Conservation (phyloP, 2,888 invertebrate species). For the Zele albiditarsus region DNA sequence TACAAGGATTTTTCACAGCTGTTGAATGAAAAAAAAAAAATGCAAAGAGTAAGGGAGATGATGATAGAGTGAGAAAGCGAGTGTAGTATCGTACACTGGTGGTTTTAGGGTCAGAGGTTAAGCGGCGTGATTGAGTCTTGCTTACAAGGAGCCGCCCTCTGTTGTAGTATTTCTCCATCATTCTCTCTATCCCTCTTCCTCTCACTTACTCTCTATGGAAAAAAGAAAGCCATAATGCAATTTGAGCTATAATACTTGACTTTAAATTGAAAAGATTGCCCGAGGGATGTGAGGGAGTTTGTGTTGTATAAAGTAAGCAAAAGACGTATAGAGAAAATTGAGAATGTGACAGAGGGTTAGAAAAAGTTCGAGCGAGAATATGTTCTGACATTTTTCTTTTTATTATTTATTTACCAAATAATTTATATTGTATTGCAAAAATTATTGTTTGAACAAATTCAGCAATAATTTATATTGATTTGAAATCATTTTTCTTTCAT, state of each 20-base stretch:
- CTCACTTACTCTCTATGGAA: conserved; percentile 53
- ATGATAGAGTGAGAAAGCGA: not conserved
- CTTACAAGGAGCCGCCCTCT: conserved; percentile 63
- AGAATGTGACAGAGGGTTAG: not conserved
- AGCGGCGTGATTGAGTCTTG: conserved; percentile 73
- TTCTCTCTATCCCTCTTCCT: conserved; percentile 48
- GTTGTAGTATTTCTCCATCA: conserved; percentile 37
- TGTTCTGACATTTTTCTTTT: no score
- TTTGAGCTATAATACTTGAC: conserved; percentile 73
- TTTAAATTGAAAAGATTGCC: conserved; percentile 74
- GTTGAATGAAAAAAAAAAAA: no score
- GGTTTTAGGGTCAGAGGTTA: conserved; percentile 68
- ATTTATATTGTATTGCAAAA: no score
- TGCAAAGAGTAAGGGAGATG: not conserved
- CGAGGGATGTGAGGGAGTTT: conserved; percentile 70
- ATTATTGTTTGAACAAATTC: no score
- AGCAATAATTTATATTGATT: no score
- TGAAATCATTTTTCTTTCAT: no score
- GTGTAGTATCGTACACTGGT: conserved; percentile 31
- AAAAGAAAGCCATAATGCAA: conserved; percentile 71
- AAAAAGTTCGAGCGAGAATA: not conserved
- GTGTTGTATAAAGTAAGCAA: conserved; percentile 22
- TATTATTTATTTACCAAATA: no score
- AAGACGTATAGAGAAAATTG: conserved; percentile 13
- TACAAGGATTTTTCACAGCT: no score